Evolutionary conservation across 2,797 vertebrate species (phyloP).

Genomic region (Artibeus lituratus): DNA sequence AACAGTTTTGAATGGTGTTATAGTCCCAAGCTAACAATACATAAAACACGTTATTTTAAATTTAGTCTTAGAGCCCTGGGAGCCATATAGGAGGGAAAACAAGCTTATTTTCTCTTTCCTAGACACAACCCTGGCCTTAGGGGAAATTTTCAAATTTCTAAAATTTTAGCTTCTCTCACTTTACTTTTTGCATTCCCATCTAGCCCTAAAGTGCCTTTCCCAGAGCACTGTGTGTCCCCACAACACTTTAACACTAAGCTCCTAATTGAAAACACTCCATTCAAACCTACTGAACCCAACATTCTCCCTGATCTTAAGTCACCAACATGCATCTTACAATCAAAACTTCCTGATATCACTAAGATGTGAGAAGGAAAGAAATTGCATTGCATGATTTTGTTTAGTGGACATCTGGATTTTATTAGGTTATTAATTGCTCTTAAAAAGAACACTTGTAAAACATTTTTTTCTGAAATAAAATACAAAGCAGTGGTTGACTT

Average conservation of each 20-base stretch:
- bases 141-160: slow-evolving; percentile 10
- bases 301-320: slow-evolving; percentile 30
- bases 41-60: slow-evolving; percentile 33
- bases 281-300: not conserved
- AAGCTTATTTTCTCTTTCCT: not conserved
- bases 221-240: not conserved
- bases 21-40: not conserved
- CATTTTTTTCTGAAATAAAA: slow-evolving; percentile 40
- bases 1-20: not conserved
- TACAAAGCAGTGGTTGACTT: slow-evolving; percentile 20
- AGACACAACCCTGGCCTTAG: not conserved
- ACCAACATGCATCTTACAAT: slow-evolving; percentile 40
- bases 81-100: not conserved
- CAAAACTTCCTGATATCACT: slow-evolving; percentile 45
- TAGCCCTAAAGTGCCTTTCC: not conserved
- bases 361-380: slow-evolving; percentile 43
- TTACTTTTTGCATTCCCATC: not conserved
- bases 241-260: not conserved
- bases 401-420: slow-evolving; percentile 23
- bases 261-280: slow-evolving; percentile 41
- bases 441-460: slow-evolving; percentile 38
- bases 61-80: not conserved
- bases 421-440: slow-evolving; percentile 44
- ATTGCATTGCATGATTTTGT: slow-evolving; percentile 44
- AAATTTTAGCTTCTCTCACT: slow-evolving; percentile 15